Evolutionary conservation across 2,113 vertebrate species (phyloP).

Genomic region (Pedionomus torquatus): DNA sequence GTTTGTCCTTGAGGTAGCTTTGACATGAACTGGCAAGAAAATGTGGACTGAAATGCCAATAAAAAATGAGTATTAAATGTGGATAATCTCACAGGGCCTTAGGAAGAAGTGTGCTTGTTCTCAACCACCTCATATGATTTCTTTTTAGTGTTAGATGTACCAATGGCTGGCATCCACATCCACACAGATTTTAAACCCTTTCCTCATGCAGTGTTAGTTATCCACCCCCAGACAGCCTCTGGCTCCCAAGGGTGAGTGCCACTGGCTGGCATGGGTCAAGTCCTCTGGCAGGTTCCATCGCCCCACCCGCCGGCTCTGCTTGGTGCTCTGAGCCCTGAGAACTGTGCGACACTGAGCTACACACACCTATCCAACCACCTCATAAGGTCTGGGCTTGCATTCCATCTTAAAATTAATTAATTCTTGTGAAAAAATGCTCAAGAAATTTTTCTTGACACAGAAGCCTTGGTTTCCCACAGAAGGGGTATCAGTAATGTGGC

Average conservation of each 20-base stretch:
- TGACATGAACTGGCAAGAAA: background rate
- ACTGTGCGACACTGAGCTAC: background rate
- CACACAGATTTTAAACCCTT: background rate
- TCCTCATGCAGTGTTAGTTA: background rate
- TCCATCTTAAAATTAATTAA: background rate
- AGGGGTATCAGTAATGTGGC: background rate
- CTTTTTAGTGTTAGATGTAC: background rate
- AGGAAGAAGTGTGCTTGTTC: background rate
- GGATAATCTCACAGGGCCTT: background rate
- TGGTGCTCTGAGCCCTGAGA: background rate
- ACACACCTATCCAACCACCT: background rate
- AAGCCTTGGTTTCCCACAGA: background rate
- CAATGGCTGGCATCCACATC: background rate
- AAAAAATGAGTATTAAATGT: background rate
- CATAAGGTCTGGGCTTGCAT: background rate
- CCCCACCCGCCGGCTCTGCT: background rate
- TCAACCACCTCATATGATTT: fast-evolving
- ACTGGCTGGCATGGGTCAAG: background rate
- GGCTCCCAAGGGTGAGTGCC: fast-evolving
- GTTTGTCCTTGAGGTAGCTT: background rate
- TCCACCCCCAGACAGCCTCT: background rate
- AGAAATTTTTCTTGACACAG: background rate
- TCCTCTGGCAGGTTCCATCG: background rate
- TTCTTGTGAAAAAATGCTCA: background rate
- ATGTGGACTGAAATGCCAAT: background rate